phyloP scores from a whole-genome alignment of 2,888 invertebrate species.

The Erannis defoliaria region DNA sequence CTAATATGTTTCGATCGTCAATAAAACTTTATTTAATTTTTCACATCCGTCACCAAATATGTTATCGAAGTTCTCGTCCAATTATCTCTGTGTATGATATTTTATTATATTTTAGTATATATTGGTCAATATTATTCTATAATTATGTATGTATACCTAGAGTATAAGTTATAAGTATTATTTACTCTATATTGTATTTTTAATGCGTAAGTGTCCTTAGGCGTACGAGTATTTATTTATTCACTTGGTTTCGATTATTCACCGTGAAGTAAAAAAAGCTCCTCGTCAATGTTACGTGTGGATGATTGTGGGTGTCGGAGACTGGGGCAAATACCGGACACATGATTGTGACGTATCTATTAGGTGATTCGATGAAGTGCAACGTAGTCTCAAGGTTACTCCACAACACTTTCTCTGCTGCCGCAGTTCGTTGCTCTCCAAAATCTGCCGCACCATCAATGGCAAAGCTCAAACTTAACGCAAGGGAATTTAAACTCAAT shows the following conservation, averaged over 20 bases:
- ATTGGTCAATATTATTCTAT: no score
- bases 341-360: constrained; percentile 74
- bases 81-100: no score
- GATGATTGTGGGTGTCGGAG: constrained; percentile 35
- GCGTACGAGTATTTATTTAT: constrained; percentile 2
- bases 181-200: no score
- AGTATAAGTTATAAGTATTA: no score
- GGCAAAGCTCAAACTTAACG: constrained; percentile 59
- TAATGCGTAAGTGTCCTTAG: no score
- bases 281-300: constrained; percentile 18
- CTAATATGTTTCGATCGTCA: not conserved
- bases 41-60: no score
- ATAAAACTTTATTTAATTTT: no score
- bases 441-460: constrained; percentile 75
- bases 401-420: constrained; percentile 80
- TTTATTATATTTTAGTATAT: no score
- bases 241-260: not conserved
- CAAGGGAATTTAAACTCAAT: constrained; percentile 52
- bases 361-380: constrained; percentile 75
- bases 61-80: no score
- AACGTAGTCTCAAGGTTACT: constrained; percentile 82
- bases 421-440: constrained; percentile 83
- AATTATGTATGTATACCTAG: no score
- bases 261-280: constrained; percentile 16
- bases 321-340: constrained; percentile 45